phyloP scores from a whole-genome alignment of 2,888 invertebrate genomes.

The Orchesellides sinensis region DNA sequence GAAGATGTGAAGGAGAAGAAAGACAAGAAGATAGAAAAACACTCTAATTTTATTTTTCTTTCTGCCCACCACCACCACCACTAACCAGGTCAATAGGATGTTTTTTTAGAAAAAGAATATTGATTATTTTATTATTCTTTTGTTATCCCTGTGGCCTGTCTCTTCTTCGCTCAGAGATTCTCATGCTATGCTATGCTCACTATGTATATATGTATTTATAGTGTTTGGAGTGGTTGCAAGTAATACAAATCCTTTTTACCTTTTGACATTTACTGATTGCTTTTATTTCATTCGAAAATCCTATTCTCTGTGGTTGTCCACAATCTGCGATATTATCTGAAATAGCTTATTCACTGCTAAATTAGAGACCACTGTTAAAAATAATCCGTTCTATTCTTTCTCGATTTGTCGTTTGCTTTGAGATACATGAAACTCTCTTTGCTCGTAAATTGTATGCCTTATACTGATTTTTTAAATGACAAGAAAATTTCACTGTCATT shows the following conservation, averaged over 20 bases:
- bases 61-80: conserved; percentile 38
- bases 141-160: conserved; percentile 37
- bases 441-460: too few relatives aligned
- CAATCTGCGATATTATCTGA: conserved; percentile 48
- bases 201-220: too few relatives aligned
- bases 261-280: conserved; percentile 68
- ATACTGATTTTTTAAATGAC: too few relatives aligned
- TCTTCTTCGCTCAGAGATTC: neutral
- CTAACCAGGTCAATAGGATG: conserved; percentile 61
- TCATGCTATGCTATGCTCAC: conserved; percentile 21
- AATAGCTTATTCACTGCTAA: conserved; percentile 20
- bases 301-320: conserved; percentile 64
- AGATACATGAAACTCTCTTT: too few relatives aligned
- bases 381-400: conserved; percentile 38
- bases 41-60: conserved; percentile 46
- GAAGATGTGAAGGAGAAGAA: conserved; percentile 7
- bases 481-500: too few relatives aligned
- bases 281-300: conserved; percentile 59
- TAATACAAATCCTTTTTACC: conserved; percentile 53
- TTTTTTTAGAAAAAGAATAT: conserved; percentile 47
- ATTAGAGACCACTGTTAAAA: conserved; percentile 42
- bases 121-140: conserved; percentile 49
- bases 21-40: conserved; percentile 15
- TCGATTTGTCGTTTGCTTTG: neutral
- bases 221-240: conserved; percentile 41